Conservation (phyloP, 2,888 invertebrate species). For the Habroteleia sp. region DNA sequence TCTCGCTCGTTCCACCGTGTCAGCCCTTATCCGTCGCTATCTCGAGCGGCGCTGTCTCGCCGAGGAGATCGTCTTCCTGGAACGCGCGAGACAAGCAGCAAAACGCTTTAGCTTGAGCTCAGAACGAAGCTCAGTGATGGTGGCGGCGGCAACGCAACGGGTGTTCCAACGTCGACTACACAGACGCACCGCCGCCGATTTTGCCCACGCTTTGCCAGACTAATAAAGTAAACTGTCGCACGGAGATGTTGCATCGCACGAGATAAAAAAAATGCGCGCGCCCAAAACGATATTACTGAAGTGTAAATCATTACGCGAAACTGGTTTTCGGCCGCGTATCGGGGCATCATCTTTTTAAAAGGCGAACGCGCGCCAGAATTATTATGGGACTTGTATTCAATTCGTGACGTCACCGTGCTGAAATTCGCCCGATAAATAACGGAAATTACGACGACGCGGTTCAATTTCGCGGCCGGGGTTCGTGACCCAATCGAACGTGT, state of each 20-base stretch:
- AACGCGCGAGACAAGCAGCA: conserved; percentile 43
- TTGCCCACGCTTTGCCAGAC: conserved; percentile 55
- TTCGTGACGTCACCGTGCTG: conserved; percentile 25
- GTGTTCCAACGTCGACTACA: conserved; percentile 48
- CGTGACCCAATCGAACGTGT: conserved; percentile 3
- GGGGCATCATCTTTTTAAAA: conserved; percentile 36
- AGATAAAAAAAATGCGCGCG: conserved; percentile 4
- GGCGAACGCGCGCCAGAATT: conserved; percentile 34
- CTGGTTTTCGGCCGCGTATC: conserved; percentile 39
- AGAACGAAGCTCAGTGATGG: conserved; percentile 29
- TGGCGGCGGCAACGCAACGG: conserved; percentile 47
- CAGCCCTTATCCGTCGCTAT: conserved; percentile 53
- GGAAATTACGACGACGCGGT: conserved; percentile 14
- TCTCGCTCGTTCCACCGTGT: conserved; percentile 27
- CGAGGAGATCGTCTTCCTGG: conserved; percentile 40
- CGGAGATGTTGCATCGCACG: conserved; percentile 26
- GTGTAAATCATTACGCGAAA: conserved; percentile 55
- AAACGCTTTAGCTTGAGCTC: conserved; percentile 26
- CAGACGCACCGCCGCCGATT: conserved; percentile 58
- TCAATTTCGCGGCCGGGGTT: conserved; percentile 6
- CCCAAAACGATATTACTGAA: conserved; percentile 30
- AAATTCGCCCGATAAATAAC: conserved; percentile 40
- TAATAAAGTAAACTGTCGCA: conserved; percentile 59
- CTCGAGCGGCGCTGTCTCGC: conserved; percentile 41
- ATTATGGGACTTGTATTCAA: conserved; percentile 25